A percentile compares a stretch with the other conserved stretches of the same genome.
phyloP scores from a whole-genome alignment of 2,797 vertebrate genomes.

The Acestrorhynchus altus region DNA sequence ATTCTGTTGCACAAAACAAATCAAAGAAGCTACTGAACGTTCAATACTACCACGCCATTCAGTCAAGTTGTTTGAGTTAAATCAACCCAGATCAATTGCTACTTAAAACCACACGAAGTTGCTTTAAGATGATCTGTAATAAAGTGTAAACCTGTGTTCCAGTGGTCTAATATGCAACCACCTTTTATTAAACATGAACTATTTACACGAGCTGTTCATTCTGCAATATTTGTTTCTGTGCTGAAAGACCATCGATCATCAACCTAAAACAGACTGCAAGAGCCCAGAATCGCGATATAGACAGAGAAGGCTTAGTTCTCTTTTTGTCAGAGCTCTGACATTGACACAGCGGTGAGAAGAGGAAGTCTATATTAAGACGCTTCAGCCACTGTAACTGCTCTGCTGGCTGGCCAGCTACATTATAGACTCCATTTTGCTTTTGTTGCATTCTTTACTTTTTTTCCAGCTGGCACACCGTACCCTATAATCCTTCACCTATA shows the following conservation, averaged over 20 bases:
- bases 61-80: too few relatives aligned
- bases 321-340: conserved; percentile 11
- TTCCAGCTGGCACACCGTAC: neutral
- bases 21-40: too few relatives aligned
- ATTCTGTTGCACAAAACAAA: too few relatives aligned
- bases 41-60: too few relatives aligned
- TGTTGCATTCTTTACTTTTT: neutral
- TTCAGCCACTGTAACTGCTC: conserved; percentile 19
- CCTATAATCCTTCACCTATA: neutral
- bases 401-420: neutral
- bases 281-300: neutral
- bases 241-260: neutral
- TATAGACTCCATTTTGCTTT: conserved; percentile 23
- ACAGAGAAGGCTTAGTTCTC: conserved; percentile 18
- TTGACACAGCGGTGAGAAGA: conserved; percentile 23
- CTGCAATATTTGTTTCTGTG: neutral
- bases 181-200: neutral
- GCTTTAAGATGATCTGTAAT: too few relatives aligned
- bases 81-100: too few relatives aligned
- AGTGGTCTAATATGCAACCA: neutral
- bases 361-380: conserved; percentile 50
- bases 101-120: too few relatives aligned
- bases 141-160: neutral
- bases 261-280: neutral
- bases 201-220: neutral